Evolutionary conservation across 2,113 vertebrate species (phyloP), one percentile per base, ranked within the genome.

Genomic region (Speoplatyrhinus poulsoni): DNA sequence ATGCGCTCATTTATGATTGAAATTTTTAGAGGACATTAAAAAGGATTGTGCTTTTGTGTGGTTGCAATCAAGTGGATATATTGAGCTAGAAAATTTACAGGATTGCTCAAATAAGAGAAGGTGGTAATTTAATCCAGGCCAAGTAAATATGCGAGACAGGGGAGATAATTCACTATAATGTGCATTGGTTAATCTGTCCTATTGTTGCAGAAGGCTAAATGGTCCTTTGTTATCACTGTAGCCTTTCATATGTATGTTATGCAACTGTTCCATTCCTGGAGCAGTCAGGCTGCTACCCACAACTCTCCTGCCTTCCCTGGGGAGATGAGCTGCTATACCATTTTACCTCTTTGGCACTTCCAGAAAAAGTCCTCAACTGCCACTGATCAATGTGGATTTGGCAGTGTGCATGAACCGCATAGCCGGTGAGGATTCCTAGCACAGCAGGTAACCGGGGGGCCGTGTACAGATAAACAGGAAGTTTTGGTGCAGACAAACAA

Each of bases 21-120:
- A 64, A 83, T 26, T 89, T 83, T 80, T 85, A 67, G 68, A 57
- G 71, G 69, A 73, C 65, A 77, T 75, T 76, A 86, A 85, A 60
- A 81, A 81, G 79, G 36, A 47, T 41, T 2, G 47, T 12, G 75
- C 82, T 84, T 85, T 88, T 54, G 64, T 89, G 82, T 82, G 87
- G 88, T 86, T 65, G 19, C 74, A 74, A 69, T 50, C 69, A 70
- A 81, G 69, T 46, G 55, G 80, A 73, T 90, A 88, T 88, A 87
- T 82, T 76, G 82, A 79, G 80, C 84, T 60, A 73, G 74, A 84
- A 81, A 85, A 84, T 85, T 81, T 79, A 87, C 82, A 81, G 60
- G 80, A 46, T 67, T 70, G 80, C 78, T 81, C 73, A 79, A 86
- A 83, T 80, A 76, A 33, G 75, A 87, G 81, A 78, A 56, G 76